Evolutionary conservation across 1,140 invertebrate genomes (phyloP).

Genomic region (Laupala kohalensis): DNA sequence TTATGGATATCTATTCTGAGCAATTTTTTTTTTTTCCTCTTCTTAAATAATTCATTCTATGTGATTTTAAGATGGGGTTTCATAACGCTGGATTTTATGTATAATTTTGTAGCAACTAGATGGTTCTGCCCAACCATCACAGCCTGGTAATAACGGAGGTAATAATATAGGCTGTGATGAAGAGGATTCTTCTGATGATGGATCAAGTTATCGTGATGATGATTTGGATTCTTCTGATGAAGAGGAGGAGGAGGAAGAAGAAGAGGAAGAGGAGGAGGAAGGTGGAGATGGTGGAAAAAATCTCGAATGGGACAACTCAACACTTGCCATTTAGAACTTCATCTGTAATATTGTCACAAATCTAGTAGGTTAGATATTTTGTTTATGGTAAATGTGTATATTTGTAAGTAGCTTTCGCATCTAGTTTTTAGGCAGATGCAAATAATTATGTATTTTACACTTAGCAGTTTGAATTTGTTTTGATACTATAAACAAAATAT

Average conservation of each 20-base stretch:
- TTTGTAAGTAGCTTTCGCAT: not conserved
- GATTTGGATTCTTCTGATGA: slow-evolving; percentile 35
- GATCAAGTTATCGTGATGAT: slow-evolving; percentile 34
- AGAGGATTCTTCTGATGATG: slow-evolving; percentile 40
- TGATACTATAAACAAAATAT: not conserved
- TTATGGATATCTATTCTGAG: too few relatives aligned
- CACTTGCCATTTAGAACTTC: slow-evolving; percentile 33
- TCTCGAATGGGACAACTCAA: slow-evolving; percentile 53
- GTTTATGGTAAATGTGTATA: not conserved
- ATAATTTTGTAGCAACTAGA: slow-evolving; percentile 23
- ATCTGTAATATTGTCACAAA: not conserved
- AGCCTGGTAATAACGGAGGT: slow-evolving; percentile 20
- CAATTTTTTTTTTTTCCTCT: too few relatives aligned
- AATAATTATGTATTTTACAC: not conserved
- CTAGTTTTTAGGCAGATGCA: not conserved
- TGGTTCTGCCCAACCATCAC: slow-evolving; percentile 21
- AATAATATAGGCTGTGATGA: slow-evolving; percentile 29
- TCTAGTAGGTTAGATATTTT: not conserved
- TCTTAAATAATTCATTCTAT: too few relatives aligned
- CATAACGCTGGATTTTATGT: not conserved
- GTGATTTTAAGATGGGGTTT: too few relatives aligned
- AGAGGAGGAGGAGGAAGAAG: slow-evolving; percentile 33
- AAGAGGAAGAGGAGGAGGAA: slow-evolving; percentile 23
- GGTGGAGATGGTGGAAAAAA: slow-evolving; percentile 29
- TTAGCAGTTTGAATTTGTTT: not conserved